Evolutionary conservation across 2,888 invertebrate species (phyloP).

Genomic region (Autographa pulchrina): DNA sequence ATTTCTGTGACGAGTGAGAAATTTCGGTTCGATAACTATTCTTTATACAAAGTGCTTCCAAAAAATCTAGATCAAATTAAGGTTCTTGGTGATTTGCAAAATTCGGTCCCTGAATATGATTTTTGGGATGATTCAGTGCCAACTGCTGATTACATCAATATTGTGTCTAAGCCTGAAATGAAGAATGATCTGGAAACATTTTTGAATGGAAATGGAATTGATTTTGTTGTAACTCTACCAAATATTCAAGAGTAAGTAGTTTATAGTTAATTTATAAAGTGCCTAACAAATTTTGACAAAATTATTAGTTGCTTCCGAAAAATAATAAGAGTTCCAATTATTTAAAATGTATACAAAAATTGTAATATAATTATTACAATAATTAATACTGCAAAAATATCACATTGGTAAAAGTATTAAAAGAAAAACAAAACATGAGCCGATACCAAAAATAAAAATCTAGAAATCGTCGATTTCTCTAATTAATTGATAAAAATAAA

Average conservation of each 20-base stretch:
- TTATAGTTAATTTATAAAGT: background rate
- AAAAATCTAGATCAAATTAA: slow-evolving; percentile 79
- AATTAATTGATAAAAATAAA: too few relatives aligned
- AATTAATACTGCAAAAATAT: too few relatives aligned
- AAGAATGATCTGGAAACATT: slow-evolving; percentile 74
- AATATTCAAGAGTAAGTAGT: slow-evolving; percentile 87
- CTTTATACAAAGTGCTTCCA: slow-evolving; percentile 87
- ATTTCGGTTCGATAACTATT: slow-evolving; percentile 70
- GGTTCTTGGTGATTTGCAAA: slow-evolving; percentile 82
- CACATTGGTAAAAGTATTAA: too few relatives aligned
- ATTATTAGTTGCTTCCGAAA: too few relatives aligned
- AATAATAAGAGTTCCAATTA: too few relatives aligned
- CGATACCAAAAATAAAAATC: too few relatives aligned
- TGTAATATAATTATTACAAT: too few relatives aligned
- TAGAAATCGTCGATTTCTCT: slow-evolving; percentile 38
- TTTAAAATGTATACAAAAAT: too few relatives aligned
- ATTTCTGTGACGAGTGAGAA: slow-evolving; percentile 59
- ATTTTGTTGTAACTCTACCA: slow-evolving; percentile 78
- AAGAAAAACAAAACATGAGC: too few relatives aligned
- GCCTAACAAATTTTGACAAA: too few relatives aligned
- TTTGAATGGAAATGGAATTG: slow-evolving; percentile 75
- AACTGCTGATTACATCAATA: slow-evolving; percentile 72
- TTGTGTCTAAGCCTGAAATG: slow-evolving; percentile 81
- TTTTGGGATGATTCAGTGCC: slow-evolving; percentile 75
- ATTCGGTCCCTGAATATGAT: slow-evolving; percentile 76